Base-by-base conservation (phyloP, 2,113 vertebrate species). In the Chamaetylas fuelleborni region DNA sequence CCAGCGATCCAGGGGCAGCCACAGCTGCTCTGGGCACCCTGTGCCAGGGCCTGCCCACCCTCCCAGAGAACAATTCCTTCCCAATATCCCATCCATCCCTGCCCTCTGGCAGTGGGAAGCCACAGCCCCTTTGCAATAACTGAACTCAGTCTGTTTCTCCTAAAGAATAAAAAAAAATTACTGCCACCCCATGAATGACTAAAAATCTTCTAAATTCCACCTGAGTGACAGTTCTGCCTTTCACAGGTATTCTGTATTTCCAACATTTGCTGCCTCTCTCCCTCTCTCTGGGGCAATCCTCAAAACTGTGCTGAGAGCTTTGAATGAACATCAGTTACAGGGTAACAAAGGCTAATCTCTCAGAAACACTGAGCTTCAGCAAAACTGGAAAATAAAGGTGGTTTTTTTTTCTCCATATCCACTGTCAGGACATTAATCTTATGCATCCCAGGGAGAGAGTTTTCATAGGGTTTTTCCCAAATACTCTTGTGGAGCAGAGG, bases 51-150 rank as follows among this genome's bases (percentile, higher is more conserved):
- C 50, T 78, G 0, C 2, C 8, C n/a, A 33, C 50, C 31, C 26
- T 65, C 4, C 0, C 31, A 80, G 34, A 34, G 5, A 50, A 16
- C 3, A 24, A 57, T 38, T 60, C 8, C 60, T 29, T 2, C 24
- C 26, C 38, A 81, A 25, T 25, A 25, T 25, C 45, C 60, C 19
- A 53, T 1, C 13, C 0, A 9, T 0, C n/a, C 19, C 38, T 66
- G 36, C 33, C 8, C 36, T 50, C 51, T 38, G 60, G 33, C 28
- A 66, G 3, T 45, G 51, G 8, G 1, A 51, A 66, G 33, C n/a
- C 29, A 67, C n/a, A 74, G 33, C 2, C 15, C n/a, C 24, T 69
- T 20, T 53, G 28, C 54, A 65, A 19, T 28, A 86, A 47, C 42
- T 29, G 22, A 86, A 40, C 24, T 51, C 34, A 16, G 24, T 17